Percentiles rank a stretch among this genome's conserved stretches.
These are phyloP conservation scores for Andrena chrysosceles DNA, from an alignment of 2,888 invertebrate genomes.

Conservation along the genomic window DNA sequence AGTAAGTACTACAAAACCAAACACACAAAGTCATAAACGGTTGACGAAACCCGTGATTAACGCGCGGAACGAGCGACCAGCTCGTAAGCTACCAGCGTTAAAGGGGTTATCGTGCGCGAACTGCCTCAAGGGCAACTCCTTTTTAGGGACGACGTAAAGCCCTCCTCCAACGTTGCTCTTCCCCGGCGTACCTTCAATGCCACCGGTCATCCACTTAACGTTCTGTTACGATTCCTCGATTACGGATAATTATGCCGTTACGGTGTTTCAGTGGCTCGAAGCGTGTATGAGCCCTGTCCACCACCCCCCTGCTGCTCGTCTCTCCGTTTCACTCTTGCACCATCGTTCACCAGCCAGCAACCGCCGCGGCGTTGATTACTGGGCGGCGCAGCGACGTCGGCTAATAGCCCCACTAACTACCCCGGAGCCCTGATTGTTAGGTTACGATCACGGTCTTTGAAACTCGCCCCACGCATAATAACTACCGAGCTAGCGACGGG, in stretches of 20 bases:
- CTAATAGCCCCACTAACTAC: slow-evolving; percentile 74
- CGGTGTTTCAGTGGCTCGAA: slow-evolving; percentile 50
- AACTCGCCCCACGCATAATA: slow-evolving; percentile 70
- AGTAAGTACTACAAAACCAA: background rate
- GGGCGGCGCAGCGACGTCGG: slow-evolving; percentile 67
- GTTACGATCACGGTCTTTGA: slow-evolving; percentile 70
- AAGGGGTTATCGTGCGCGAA: slow-evolving; percentile 20
- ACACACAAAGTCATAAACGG: slow-evolving; percentile 1
- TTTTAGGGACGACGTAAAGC: slow-evolving; percentile 19
- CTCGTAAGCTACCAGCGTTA: slow-evolving; percentile 4
- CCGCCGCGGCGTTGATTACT: slow-evolving; percentile 70
- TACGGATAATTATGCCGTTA: slow-evolving; percentile 64
- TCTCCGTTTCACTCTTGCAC: slow-evolving; percentile 48
- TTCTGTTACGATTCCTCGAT: slow-evolving; percentile 58
- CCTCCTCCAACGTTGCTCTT: background rate
- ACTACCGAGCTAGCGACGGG: slow-evolving; percentile 59
- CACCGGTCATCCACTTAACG: slow-evolving; percentile 30
- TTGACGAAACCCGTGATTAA: slow-evolving; percentile 2
- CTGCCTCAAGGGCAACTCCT: slow-evolving; percentile 21
- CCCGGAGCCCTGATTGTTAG: slow-evolving; percentile 71
- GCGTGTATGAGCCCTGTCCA: slow-evolving; percentile 23
- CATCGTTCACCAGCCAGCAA: slow-evolving; percentile 40
- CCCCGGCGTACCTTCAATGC: background rate
- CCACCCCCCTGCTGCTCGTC: background rate
- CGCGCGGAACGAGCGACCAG: background rate